These are phyloP conservation scores for Agelaius phoeniceus DNA, from an alignment of 2,113 vertebrate species.

Conservation along the genomic window DNA sequence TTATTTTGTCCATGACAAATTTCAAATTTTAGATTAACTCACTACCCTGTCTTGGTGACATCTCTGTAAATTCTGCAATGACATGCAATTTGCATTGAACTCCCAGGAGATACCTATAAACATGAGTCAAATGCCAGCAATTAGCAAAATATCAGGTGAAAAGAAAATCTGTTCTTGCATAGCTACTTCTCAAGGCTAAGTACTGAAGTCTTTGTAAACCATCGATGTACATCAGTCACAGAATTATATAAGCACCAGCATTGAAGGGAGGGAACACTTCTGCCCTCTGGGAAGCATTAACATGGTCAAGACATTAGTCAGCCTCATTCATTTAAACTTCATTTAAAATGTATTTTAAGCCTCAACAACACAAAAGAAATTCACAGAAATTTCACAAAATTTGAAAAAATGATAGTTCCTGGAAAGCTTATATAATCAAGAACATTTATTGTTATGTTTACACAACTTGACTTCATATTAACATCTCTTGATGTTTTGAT, in stretches of 20 bases:
- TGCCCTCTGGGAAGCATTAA: background rate
- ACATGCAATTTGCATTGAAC: background rate
- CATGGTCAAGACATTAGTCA: background rate
- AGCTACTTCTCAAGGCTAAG: background rate
- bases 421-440: background rate
- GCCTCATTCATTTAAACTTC: background rate
- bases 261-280: background rate
- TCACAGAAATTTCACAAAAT: background rate
- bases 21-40: background rate
- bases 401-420: background rate
- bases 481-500: background rate
- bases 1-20: background rate
- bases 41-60: background rate
- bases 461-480: background rate
- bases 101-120: background rate
- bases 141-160: background rate
- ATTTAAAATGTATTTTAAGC: background rate
- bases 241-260: background rate
- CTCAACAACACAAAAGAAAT: background rate
- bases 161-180: background rate
- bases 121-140: background rate
- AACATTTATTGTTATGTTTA: background rate
- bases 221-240: background rate
- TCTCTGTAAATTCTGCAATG: background rate
- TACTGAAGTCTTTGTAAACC: background rate